Evolutionary conservation across 2,113 vertebrate species (phyloP).

Genomic region (Brachionichthys hirsutus): DNA sequence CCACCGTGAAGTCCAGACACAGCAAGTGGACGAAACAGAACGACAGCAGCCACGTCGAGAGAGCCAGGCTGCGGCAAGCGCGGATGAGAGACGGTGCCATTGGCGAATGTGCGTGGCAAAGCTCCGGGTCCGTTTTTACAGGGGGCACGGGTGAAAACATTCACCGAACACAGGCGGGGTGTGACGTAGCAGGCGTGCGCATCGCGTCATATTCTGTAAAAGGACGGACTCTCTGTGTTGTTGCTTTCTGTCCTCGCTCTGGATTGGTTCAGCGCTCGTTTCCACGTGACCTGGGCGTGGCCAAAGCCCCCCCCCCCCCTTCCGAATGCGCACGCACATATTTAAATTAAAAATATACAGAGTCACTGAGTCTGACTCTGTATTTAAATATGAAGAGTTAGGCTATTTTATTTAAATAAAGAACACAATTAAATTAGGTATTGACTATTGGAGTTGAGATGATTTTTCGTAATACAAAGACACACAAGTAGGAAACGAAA

Average conservation of each 20-base stretch:
- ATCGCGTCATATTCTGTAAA: no score
- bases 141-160: not conserved
- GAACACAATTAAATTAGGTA: no score
- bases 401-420: no score
- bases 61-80: conserved; percentile 94
- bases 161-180: not conserved
- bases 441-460: not conserved
- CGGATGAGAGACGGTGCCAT: conserved; percentile 89
- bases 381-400: no score
- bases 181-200: no score
- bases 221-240: conserved; percentile 30
- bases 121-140: conserved; percentile 13
- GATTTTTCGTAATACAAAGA: not conserved
- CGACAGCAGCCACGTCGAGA: conserved; percentile 96
- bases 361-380: no score
- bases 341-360: not conserved
- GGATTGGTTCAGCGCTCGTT: conserved; percentile 41
- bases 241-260: conserved; percentile 33
- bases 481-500: conserved; percentile 3
- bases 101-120: conserved; percentile 73
- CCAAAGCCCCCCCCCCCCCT: no score
- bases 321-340: no score
- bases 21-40: conserved; percentile 96
- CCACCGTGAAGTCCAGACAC: conserved; percentile 96
- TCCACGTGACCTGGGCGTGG: conserved; percentile 51